Evolutionary conservation across 2,888 invertebrate genomes (phyloP), one percentile per base, ranked within the genome.

Genomic region (Acronicta leporina): DNA sequence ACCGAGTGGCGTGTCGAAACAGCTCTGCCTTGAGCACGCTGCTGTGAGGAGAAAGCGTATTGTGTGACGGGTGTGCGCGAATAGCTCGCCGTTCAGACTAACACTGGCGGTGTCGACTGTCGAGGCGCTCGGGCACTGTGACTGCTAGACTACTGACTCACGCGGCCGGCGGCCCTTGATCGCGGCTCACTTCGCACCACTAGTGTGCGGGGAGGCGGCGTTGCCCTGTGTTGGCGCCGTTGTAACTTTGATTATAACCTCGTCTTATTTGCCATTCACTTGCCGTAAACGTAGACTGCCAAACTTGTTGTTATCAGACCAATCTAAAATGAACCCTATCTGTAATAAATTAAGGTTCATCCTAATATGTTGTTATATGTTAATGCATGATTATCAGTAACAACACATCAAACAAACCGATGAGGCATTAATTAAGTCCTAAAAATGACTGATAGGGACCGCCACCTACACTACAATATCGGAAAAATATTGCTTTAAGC

Each of bases 1-100:
- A 94, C 85, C 91, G 88, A 90, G 82, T 84, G 84, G 86, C 87
- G 92, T 94, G 91, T 91, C 89, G 92, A 93, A 92, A 94, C 88
- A 84, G 85, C 82, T 88, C 84, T 86, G 87, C 87, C 87, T 87
- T 85, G 86, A 88, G 84, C 89, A 86, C 88, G 87, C 81, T 80
- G 81, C 73, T 67, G 81, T 78, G 83, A 80, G 82, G 84, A 79
- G 86, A 88, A 85, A 88, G 88, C 83, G 77, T 64, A 60, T 57
- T 67, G 64, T 56, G 55, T 47, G 57, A 73, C 65, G 63, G 63
- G 64, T 63, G 57, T 69, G 75, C 70, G 74, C 82, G 73, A 33
- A 40, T 64, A 57, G 83, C 64, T 73, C 79, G 79, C 70, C 77
- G 82, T 57, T 63, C 79, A 74, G 66, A 80, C 70, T 66, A 56